Conservation (phyloP, 1,140 invertebrate genomes). For the Drosophila kurseongensis region DNA sequence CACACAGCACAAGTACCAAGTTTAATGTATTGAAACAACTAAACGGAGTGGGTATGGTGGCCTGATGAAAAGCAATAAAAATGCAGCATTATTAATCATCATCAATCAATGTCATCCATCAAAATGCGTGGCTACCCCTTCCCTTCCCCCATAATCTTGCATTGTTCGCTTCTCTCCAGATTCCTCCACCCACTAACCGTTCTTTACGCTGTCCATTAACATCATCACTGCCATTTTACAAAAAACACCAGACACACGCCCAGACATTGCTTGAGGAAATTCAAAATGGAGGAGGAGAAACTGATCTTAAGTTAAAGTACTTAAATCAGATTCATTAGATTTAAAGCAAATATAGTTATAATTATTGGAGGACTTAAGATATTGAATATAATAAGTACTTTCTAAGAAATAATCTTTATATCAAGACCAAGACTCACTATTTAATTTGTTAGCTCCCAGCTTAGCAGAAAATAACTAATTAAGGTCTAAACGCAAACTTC, state of each 20-base stretch:
- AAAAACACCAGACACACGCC: slow-evolving; percentile 47
- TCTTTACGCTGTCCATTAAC: slow-evolving; percentile 60
- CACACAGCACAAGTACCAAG: slow-evolving; percentile 1
- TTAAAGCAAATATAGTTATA: background rate
- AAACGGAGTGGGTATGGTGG: slow-evolving; percentile 25
- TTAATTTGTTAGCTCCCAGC: background rate
- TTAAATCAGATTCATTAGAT: background rate
- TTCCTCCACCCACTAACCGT: slow-evolving; percentile 10
- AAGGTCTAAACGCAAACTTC: background rate
- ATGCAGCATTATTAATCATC: slow-evolving; percentile 83
- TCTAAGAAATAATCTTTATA: too few species aligned
- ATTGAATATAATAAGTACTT: too few species aligned
- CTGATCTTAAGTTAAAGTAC: background rate
- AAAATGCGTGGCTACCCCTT: slow-evolving; percentile 57
- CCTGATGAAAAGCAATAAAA: slow-evolving; percentile 81
- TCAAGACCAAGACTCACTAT: too few species aligned
- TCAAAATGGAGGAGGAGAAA: background rate
- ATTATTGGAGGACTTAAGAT: background rate
- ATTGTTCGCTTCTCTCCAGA: slow-evolving; percentile 13
- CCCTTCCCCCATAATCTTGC: slow-evolving; percentile 25
- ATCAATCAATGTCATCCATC: slow-evolving; percentile 83
- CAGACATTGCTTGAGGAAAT: slow-evolving; percentile 32
- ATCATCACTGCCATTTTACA: slow-evolving; percentile 59
- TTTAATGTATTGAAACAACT: slow-evolving; percentile 68
- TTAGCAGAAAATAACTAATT: background rate